These are phyloP conservation scores for Lucifuga dentata DNA, from an alignment of 2,113 vertebrate genomes.

Conservation along the genomic window DNA sequence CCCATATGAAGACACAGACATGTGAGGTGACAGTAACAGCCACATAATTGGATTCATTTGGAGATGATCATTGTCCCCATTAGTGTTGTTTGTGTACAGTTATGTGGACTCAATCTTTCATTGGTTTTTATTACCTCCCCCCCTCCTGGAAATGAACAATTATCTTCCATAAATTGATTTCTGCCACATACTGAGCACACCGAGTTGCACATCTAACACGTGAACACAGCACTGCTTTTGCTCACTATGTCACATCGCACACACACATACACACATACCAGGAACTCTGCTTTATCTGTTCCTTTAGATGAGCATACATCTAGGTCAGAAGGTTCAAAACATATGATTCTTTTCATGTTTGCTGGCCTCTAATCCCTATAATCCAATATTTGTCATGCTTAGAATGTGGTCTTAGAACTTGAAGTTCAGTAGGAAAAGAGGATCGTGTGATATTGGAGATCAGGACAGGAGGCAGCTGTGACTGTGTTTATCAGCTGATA, in stretches of 20 bases:
- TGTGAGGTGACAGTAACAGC: constrained; percentile 69
- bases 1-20: constrained; percentile 42
- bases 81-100: constrained; percentile 74
- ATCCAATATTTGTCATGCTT: constrained; percentile 74
- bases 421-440: constrained; percentile 62
- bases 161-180: constrained; percentile 78
- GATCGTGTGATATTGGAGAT: constrained; percentile 54
- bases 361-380: constrained; percentile 70
- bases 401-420: constrained; percentile 45
- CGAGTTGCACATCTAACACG: constrained; percentile 22
- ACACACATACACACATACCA: not conserved
- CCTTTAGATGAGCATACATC: constrained; percentile 49
- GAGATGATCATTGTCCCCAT: constrained; percentile 76
- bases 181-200: constrained; percentile 46
- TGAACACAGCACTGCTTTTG: constrained; percentile 20
- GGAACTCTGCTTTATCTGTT: not conserved
- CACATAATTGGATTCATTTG: constrained; percentile 80
- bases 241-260: constrained; percentile 18
- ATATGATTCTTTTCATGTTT: constrained; percentile 70
- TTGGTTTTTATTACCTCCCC: constrained; percentile 64
- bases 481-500: constrained; percentile 61
- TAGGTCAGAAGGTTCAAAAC: constrained; percentile 73
- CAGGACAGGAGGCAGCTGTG: constrained; percentile 26
- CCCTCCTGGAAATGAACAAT: constrained; percentile 74
- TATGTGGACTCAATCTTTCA: constrained; percentile 71